Base-by-base conservation (phyloP, 1,140 invertebrate genomes). In the Lepidurus couesii region DNA sequence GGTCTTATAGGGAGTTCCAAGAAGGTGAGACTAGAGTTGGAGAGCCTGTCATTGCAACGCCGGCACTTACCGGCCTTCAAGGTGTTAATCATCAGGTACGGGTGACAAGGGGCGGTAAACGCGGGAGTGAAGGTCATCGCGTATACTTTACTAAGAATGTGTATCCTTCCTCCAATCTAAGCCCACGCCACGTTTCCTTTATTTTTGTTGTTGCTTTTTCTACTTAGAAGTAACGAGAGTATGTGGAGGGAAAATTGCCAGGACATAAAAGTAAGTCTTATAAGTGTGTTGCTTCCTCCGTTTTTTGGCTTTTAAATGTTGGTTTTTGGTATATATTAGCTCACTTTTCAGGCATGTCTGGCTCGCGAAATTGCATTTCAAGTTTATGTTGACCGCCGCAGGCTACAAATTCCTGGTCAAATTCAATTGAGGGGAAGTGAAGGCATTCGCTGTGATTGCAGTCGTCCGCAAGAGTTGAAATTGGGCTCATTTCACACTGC, bases 21-120 rank as follows among this genome's bases (percentile, higher is more conserved):
- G 21, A 65, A 65, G 21, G 6, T 7, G 16, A 16, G 53, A 21
- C 16, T 7, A 65, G 53, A 16, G 21, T 65, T 11, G 8, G 16
- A n/a, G 9, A 13, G 53, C 53, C 53, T 65, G 53, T 65, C 21
- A 65, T 65, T 65, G 53, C 53, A 65, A 65, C 21, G 53, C 53
- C 53, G 53, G 53, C 53, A 65, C 53, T 65, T 65, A 65, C 53
- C 53, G 53, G 53, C 53, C 53, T 65, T 65, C 53, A 7, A 16
- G 13, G 10, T 47, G 53, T 65, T 65, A 65, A 65, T 65, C 53
- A 65, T 7, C 53, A 65, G 53, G 16, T 65, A 16, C 13, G 53
- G 53, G 16, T 65, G 53, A 65, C 53, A 65, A 21, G 53, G n/a
- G 53, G 6, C 13, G 53, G 53, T 21, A 16, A 21, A 65, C 21